Evolutionary conservation across 1,140 invertebrate genomes (phyloP).

Genomic region (Leptopilina clavipes): DNA sequence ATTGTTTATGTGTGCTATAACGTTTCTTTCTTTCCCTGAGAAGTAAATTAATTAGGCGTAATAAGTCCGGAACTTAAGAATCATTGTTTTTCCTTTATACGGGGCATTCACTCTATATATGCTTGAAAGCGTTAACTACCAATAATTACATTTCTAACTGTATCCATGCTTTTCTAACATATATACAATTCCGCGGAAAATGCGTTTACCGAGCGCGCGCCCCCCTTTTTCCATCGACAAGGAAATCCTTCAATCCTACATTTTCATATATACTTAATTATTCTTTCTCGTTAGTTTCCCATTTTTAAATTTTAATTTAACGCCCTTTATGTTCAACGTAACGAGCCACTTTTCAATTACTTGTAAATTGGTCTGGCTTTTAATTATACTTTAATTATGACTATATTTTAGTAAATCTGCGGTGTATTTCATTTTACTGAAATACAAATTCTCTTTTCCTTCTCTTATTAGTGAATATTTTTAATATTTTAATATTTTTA

Average conservation of each 20-base stretch:
- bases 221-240: too few relatives aligned
- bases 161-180: conserved; percentile 10
- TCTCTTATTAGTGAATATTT: too few relatives aligned
- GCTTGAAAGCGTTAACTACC: neutral
- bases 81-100: conserved; percentile 6
- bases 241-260: neutral
- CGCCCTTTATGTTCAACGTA: neutral
- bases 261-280: conserved; percentile 19
- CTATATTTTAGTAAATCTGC: too few relatives aligned
- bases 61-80: conserved; percentile 41
- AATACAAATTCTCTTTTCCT: too few relatives aligned
- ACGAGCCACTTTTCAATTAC: neutral
- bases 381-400: too few relatives aligned
- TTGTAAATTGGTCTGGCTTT: neutral
- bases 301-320: neutral
- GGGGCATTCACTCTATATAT: neutral
- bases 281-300: neutral
- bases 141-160: conserved; percentile 26
- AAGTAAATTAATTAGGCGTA: conserved; percentile 57
- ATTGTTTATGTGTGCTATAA: conserved; percentile 41
- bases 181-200: neutral
- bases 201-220: too few relatives aligned
- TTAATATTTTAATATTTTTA: too few relatives aligned
- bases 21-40: conserved; percentile 49
- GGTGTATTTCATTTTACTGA: too few relatives aligned